phyloP scores from a whole-genome alignment of 1,140 invertebrate genomes.

The Sipha flava region DNA sequence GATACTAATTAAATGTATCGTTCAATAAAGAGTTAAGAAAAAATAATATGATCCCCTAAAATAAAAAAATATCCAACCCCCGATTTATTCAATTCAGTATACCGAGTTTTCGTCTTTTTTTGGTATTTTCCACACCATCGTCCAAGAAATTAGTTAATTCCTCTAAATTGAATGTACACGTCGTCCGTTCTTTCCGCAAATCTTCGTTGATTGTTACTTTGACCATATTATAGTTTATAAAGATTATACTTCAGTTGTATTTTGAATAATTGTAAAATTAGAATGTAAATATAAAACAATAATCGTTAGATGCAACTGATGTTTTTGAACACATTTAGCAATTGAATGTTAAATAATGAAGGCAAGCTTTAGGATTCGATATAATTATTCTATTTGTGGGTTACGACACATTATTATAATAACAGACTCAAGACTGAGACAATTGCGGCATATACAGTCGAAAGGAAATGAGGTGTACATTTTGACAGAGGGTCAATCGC shows the following conservation, averaged over 20 bases:
- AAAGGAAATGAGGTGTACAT: not conserved
- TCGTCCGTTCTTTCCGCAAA: conserved; percentile 62
- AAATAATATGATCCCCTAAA: too few species aligned
- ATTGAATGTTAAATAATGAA: too few species aligned
- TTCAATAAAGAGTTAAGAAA: too few species aligned
- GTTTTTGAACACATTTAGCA: too few species aligned
- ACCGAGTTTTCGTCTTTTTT: conserved; percentile 63
- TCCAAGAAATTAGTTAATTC: conserved; percentile 73
- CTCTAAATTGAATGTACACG: conserved; percentile 61
- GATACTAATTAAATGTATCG: too few species aligned
- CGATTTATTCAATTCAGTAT: conserved; percentile 37
- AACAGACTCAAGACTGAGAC: not conserved
- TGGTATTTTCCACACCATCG: conserved; percentile 66
- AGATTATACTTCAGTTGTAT: not conserved
- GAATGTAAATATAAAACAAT: too few species aligned
- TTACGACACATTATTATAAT: not conserved
- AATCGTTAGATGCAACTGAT: too few species aligned
- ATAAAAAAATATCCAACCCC: too few species aligned
- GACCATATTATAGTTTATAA: too few species aligned
- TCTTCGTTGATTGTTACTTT: conserved; percentile 44
- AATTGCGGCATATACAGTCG: not conserved
- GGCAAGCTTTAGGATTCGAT: too few species aligned
- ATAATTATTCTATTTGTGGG: too few species aligned
- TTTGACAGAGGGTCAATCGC: not conserved
- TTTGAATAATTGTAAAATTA: too few species aligned